phyloP scores from a whole-genome alignment of 2,888 invertebrate genomes.

The Anorthoa munda region DNA sequence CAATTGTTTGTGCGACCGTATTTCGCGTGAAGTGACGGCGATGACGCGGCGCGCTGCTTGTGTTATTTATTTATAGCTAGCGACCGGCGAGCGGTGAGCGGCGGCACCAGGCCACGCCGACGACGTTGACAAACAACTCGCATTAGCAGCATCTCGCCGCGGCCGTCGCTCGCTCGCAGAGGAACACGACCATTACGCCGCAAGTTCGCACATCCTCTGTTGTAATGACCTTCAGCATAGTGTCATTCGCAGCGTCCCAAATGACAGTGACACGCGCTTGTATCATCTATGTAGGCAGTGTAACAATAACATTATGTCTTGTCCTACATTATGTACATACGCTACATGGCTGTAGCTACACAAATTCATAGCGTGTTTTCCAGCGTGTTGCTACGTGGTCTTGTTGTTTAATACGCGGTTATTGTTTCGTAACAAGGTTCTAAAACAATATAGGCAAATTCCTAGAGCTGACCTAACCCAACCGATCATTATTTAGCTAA shows the following conservation, averaged over 20 bases:
- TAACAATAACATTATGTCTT: constrained; percentile 36
- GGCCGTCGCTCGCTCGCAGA: constrained; percentile 65
- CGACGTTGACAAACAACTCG: constrained; percentile 87
- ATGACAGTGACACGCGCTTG: constrained; percentile 64
- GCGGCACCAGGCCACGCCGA: constrained; percentile 75
- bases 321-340: constrained; percentile 18
- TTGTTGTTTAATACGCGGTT: constrained; percentile 9
- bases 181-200: constrained; percentile 78
- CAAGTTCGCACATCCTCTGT: constrained; percentile 75
- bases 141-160: constrained; percentile 74
- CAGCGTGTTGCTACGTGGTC: constrained; percentile 14
- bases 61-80: constrained; percentile 84
- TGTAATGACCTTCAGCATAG: constrained; percentile 74
- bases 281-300: constrained; percentile 48
- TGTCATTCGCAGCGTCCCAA: constrained; percentile 67
- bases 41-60: constrained; percentile 74
- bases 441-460: constrained; percentile 15
- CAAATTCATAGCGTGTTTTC: constrained; percentile 2
- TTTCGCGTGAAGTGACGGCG: constrained; percentile 71
- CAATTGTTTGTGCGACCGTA: constrained; percentile 73
- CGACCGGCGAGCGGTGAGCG: constrained; percentile 69
- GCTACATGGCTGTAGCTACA: constrained; percentile 7
- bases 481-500: constrained; percentile 30
- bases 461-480: constrained; percentile 46
- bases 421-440: constrained; percentile 17